Evolutionary conservation across 1,140 invertebrate genomes (phyloP).

Genomic region (Acyrthosiphon pisum): DNA sequence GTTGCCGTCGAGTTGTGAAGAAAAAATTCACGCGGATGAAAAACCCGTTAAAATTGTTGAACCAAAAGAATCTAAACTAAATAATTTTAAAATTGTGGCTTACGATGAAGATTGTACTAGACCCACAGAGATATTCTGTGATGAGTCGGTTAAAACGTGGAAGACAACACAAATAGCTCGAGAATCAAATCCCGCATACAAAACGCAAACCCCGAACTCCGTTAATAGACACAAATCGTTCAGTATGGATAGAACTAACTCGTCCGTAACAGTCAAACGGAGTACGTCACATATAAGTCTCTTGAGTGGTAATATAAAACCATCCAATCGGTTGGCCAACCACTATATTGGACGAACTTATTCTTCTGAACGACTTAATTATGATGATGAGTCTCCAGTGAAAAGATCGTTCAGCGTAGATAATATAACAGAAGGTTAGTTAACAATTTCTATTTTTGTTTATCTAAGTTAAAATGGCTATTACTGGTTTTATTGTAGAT

Average conservation of each 20-base stretch:
- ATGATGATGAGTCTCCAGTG: neutral
- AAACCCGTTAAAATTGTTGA: neutral
- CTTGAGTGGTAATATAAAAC: slow-evolving; percentile 57
- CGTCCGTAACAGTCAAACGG: slow-evolving; percentile 58
- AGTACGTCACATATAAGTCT: slow-evolving; percentile 60
- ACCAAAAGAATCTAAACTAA: slow-evolving; percentile 54
- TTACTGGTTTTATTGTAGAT: slow-evolving; percentile 24
- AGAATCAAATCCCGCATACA: slow-evolving; percentile 57
- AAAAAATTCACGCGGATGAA: slow-evolving; percentile 35
- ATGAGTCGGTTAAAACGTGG: slow-evolving; percentile 59
- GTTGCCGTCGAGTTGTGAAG: slow-evolving; percentile 42
- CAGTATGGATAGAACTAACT: slow-evolving; percentile 26
- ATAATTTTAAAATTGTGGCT: slow-evolving; percentile 60
- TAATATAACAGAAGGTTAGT: slow-evolving; percentile 50
- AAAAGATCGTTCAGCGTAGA: slow-evolving; percentile 50
- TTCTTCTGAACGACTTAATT: slow-evolving; percentile 42
- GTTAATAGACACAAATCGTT: slow-evolving; percentile 59
- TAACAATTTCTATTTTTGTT: neutral
- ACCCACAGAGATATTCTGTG: slow-evolving; percentile 60
- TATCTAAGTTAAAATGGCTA: neutral
- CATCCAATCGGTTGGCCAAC: slow-evolving; percentile 52
- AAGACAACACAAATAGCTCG: slow-evolving; percentile 54
- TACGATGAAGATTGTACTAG: slow-evolving; percentile 58
- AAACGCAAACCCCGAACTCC: neutral
- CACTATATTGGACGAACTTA: slow-evolving; percentile 32